Percentiles rank a stretch among this genome's conserved stretches.
These are phyloP conservation scores for Glyphotaelius pellucidus DNA, from an alignment of 2,888 invertebrate genomes.

Conservation along the genomic window DNA sequence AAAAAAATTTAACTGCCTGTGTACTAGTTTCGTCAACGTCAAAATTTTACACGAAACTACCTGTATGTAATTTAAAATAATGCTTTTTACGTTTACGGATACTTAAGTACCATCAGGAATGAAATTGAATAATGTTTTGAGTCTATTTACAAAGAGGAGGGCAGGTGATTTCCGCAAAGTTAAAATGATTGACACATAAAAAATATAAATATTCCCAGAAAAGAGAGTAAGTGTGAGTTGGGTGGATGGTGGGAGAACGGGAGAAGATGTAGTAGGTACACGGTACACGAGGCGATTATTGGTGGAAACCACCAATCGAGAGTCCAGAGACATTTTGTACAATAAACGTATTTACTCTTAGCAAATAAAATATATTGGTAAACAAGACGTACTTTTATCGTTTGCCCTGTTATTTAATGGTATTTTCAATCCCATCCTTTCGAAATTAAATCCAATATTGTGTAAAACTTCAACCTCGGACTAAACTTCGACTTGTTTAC, in stretches of 20 bases:
- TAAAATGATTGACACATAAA: background rate
- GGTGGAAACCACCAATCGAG: background rate
- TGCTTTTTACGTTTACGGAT: no score
- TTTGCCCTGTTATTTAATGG: background rate
- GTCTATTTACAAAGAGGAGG: no score
- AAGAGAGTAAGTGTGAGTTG: background rate
- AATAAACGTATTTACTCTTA: background rate
- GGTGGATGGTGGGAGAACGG: background rate
- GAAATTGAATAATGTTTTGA: no score
- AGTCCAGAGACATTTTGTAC: background rate
- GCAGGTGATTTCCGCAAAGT: no score
- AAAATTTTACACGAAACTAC: no score
- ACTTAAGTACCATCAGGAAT: no score
- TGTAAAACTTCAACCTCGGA: background rate
- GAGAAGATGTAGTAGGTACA: no score
- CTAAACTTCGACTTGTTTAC: background rate
- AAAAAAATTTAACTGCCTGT: no score
- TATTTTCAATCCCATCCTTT: background rate
- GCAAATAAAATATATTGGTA: background rate
- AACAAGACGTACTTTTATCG: background rate
- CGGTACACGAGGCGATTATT: background rate
- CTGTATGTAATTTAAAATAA: no score
- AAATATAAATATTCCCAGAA: background rate
- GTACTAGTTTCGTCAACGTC: no score
- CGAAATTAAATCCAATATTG: background rate